A percentile compares a stretch with the other conserved stretches of the same genome.
These are phyloP conservation scores for Chrysaora quinquecirrha DNA, from an alignment of 30 jellyfish, hydroid and myxozoan species.

Conservation along the genomic window DNA sequence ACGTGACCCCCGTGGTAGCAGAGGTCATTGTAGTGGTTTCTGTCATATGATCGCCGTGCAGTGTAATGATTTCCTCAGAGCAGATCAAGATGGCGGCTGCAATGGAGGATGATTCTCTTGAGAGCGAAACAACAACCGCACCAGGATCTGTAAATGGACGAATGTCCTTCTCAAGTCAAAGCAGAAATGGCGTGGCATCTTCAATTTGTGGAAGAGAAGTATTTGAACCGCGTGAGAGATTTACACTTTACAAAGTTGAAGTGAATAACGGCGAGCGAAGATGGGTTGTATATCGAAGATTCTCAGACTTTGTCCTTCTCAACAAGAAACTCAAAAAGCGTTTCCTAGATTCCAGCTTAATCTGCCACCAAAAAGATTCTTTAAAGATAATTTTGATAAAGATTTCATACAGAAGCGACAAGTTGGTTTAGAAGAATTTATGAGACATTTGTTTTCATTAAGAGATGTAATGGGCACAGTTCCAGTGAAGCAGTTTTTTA, in stretches of 20 bases:
- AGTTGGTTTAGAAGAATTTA: conserved; percentile 75
- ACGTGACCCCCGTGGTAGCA: too few relatives aligned
- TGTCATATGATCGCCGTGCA: too few relatives aligned
- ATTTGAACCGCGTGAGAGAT: conserved; percentile 85
- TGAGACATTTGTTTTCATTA: conserved; percentile 65
- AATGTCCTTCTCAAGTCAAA: too few relatives aligned
- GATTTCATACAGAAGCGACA: conserved; percentile 66
- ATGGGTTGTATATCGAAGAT: conserved; percentile 87
- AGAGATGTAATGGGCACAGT: conserved; percentile 42
- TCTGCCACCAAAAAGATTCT: conserved; percentile 89
- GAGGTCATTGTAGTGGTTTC: too few relatives aligned
- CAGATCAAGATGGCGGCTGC: too few relatives aligned
- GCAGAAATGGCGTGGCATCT: conserved; percentile 46
- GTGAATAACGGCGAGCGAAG: conserved; percentile 72
- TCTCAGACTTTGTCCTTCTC: conserved; percentile 86
- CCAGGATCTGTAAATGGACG: too few relatives aligned
- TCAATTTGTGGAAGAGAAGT: conserved; percentile 71
- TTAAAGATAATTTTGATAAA: conserved; percentile 67
- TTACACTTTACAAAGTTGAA: conserved; percentile 77
- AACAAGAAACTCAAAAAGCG: conserved; percentile 59
- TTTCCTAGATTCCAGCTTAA: conserved; percentile 75
- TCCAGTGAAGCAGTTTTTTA: conserved; percentile 71
- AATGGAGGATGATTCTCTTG: too few relatives aligned
- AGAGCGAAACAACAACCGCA: too few relatives aligned
- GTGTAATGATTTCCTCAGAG: too few relatives aligned